Base-by-base conservation (phyloP, 2,888 invertebrate species). In the Tetranychus piercei region DNA sequence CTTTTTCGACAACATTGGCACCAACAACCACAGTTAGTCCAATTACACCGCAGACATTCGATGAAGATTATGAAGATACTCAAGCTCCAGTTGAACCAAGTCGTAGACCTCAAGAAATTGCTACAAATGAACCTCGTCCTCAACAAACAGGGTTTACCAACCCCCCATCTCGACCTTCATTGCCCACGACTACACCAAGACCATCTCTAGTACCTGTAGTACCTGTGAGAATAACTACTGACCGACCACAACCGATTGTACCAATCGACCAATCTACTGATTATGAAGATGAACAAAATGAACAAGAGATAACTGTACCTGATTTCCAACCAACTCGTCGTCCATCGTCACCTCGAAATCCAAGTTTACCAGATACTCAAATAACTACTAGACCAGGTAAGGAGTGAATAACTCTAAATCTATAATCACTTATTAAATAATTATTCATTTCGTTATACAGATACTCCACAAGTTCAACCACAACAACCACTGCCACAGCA, bases 1-100 rank as follows among this genome's bases (percentile, higher is more conserved):
- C 15, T 9, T 55, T 55, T 55, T 2, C 55, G 7, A 55, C 55
- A 55, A 55, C 55, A 55, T 55, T 55, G 55, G 55, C 55, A 23
- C 69, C 69, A 69, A 69, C 34, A 20, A 69, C 69, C 5, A 69
- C 69, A 6, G 22, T 55, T 55, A 9, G 69, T 23, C 6, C 69
- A 69, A 11, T 11, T 11, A 23, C 69, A 1, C 11, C n/a, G 1
- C 22, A 23, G 8, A 23, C 20, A 20, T 69, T 69, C 11, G 69
- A 69, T 69, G 69, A 69, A 69, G 69, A 69, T 69, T 69, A 69
- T 69, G 69, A 69, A 23, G 69, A 69, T 69, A 69, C 69, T 23
- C 69, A 20, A 20, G 69, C 69, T 20, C 69, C 69, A 18, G 69
- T 20, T 20, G 34, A 23, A 69, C 69, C 69, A 69, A 69, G 69